Evolutionary conservation across 2,113 vertebrate species (phyloP), one percentile per base, ranked within the genome.

Genomic region (Bostrychus sinensis): DNA sequence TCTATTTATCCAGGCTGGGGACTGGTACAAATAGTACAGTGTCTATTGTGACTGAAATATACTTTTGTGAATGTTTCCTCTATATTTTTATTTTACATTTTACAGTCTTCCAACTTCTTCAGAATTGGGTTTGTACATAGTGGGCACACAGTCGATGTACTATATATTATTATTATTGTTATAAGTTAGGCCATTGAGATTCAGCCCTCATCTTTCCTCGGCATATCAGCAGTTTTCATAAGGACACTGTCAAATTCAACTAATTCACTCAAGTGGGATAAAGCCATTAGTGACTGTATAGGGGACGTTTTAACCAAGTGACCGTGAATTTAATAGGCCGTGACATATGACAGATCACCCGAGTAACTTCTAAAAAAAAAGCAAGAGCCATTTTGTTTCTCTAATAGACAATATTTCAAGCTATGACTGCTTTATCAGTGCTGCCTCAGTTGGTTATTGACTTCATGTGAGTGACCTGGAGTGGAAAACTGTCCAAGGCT

Each of bases 271-370:
- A 45, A 45, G 42, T 22, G 42, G 41, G 42, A 72, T 60, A 22
- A 66, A 72, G 50, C 58, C 60, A 25, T 66, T 62, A 77, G 61
- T 39, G 9, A 19, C 39, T 41, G 25, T 48, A 53, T 13, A 32
- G 61, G 46, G 62, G 51, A 71, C 54, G 59, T 43, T 75, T 22
- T 26, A 67, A 36, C 56, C 28, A 22, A 12, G 22, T 12, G 13
- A 39, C 60, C 38, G 14, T 11, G 30, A 19, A 20, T 37, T 25
- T 66, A 19, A 22, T 5, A 41, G 39, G 32, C 34, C 56, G 36
- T n/a, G 11, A 32, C n/a, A 22, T n/a, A 16, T 37, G 32, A 51
- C 5, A 3, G 34, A 45, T 22, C 50, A 23, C 7, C 25, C 11
- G 37, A 46, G 22, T 43, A 63, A 46, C 38, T 41, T 43, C 37